Conservation (phyloP, 2,113 vertebrate genomes). For the Dasypus novemcinctus region DNA sequence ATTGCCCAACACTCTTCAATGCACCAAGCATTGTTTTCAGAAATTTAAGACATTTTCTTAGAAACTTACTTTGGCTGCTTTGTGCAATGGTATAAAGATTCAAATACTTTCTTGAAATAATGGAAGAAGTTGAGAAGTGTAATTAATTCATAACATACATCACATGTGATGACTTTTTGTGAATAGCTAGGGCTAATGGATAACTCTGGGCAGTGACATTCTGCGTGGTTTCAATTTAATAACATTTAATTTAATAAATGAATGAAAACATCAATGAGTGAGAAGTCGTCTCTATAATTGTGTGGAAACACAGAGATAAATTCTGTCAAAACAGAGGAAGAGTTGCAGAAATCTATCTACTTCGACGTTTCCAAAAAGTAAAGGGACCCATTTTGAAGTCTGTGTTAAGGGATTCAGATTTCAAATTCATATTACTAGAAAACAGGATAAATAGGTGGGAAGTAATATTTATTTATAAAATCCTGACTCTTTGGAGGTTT, state of each 20-base stretch:
- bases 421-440: neutral
- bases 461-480: neutral
- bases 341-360: neutral
- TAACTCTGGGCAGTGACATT: neutral
- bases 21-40: constrained; percentile 7
- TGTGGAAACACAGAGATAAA: neutral
- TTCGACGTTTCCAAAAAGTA: neutral
- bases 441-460: neutral
- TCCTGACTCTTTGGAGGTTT: neutral
- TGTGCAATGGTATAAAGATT: neutral
- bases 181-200: neutral
- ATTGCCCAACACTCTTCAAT: constrained; percentile 1
- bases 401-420: neutral
- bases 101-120: constrained; percentile 6
- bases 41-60: constrained; percentile 31
- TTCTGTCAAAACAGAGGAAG: neutral
- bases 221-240: constrained; percentile 24
- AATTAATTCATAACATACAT: neutral
- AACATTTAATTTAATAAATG: constrained; percentile 26
- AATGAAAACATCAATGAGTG: neutral
- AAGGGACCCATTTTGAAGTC: neutral
- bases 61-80: neutral
- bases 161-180: neutral
- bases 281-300: neutral
- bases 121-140: neutral